Percentiles rank a stretch among this genome's conserved stretches.
Conservation (phyloP, 2,888 invertebrate species). For the Lochmaea capreae region DNA sequence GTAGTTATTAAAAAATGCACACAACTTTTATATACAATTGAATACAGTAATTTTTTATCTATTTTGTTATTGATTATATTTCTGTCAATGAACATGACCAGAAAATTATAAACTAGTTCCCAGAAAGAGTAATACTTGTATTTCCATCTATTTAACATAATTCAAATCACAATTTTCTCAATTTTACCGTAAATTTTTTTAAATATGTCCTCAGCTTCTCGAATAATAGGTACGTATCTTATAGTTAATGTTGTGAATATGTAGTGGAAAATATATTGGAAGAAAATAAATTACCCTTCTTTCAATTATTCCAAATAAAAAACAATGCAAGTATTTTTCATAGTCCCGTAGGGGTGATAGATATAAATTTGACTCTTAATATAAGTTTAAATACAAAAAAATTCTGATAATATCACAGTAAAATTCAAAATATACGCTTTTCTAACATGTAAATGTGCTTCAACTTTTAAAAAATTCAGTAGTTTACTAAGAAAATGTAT, state of each 20-base stretch:
- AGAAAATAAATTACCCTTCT: not conserved
- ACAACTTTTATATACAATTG: no score
- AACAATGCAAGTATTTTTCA: not conserved
- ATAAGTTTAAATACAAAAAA: not conserved
- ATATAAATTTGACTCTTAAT: constrained; percentile 4
- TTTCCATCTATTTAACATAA: no score
- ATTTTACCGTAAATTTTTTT: not conserved
- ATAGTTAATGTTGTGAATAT: constrained; percentile 1
- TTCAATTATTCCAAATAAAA: not conserved
- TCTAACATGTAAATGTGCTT: constrained; percentile 37
- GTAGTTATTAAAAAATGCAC: no score
- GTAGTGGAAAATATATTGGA: not conserved
- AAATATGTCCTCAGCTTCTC: not conserved
- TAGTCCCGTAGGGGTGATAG: not conserved
- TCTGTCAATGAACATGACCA: no score
- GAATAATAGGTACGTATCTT: not conserved
- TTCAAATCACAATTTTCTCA: not conserved
- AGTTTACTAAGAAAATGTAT: constrained; percentile 9
- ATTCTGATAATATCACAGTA: constrained; percentile 14
- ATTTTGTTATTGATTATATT: no score
- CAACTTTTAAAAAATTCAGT: constrained; percentile 11
- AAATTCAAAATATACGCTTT: constrained; percentile 30
- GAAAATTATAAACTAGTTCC: no score
- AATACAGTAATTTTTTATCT: no score
- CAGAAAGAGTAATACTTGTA: no score